Evolutionary conservation across 2,888 invertebrate species (phyloP), one percentile per base, ranked within the genome.

Genomic region (Drosophila cognata): DNA sequence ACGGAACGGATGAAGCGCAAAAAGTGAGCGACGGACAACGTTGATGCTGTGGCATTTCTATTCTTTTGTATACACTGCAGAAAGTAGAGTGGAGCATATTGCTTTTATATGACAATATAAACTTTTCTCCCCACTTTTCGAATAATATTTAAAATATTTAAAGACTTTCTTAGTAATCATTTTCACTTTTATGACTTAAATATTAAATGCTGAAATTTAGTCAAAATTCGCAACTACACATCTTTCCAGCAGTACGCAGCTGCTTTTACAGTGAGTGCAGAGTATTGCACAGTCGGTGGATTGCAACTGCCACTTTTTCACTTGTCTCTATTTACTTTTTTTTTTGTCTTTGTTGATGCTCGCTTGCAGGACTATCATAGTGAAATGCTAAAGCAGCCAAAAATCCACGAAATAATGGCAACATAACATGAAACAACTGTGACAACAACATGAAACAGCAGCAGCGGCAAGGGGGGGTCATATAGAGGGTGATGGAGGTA

Each of bases 381-480:
- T 90, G 87, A 88, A 88, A 88, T 90, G 90, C 89, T 84, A 89
- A 88, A 90, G 90, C 89, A 90, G 88, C 89, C 90, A 86, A 88
- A 88, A 88, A 88, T 88, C 87, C 87, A 88, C 87, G 79, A 88
- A 88, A 90, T 87, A 90, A 87, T 87, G 90, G 87, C 89, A 84
- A 78, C 84, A 90, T 84, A 90, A 89, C 87, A 90, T 90, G 88
- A 81, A 89, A 90, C 91, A 89, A 89, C 88, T 89, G 88, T 83
- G 88, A 90, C 91, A 88, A 88, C 86, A 89, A 79, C 71, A 76
- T 28, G 46, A 46, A 43, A 48, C 38, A 25, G 4, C 8, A 1
- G 35, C 25, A 25, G 33, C 33, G 51, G 53, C n/a, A 2, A 25
- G n/a, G 13, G 55, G 55, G 13, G 18, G 31, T 46, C 46, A 13